Conservation (phyloP, 2,888 invertebrate species). For the Atherix ibis region DNA sequence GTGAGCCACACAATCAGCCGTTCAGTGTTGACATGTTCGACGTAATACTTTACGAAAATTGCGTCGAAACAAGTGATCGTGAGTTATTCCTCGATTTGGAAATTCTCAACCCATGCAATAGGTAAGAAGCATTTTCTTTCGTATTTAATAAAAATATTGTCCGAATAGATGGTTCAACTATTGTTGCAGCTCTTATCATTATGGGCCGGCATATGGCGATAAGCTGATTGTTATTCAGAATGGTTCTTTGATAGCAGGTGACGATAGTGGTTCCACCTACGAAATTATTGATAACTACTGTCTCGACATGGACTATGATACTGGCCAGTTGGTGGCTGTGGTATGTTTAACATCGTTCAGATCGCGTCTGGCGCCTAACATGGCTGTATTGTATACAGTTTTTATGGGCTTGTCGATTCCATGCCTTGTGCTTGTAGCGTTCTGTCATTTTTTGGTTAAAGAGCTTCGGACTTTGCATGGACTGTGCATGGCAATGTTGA, state of each 20-base stretch:
- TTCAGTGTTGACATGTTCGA: conserved; percentile 20
- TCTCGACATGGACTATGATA: conserved; percentile 23
- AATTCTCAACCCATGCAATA: conserved; percentile 29
- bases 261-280: conserved; percentile 22
- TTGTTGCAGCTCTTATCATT: conserved; percentile 10
- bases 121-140: no score
- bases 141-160: background rate
- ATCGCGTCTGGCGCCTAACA: conserved; percentile 19
- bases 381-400: conserved; percentile 21
- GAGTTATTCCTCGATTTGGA: conserved; percentile 18
- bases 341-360: conserved; percentile 25
- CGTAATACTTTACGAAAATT: conserved; percentile 26
- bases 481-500: conserved; percentile 26
- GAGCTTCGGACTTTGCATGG: conserved; percentile 26
- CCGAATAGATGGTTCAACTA: no score
- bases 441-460: conserved; percentile 21
- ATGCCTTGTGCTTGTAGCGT: conserved; percentile 22
- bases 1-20: conserved; percentile 5
- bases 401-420: conserved; percentile 29
- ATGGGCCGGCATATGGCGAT: conserved; percentile 19
- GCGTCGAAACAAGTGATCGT: conserved; percentile 27
- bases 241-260: conserved; percentile 26
- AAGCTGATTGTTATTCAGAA: conserved; percentile 25
- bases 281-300: conserved; percentile 24
- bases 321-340: conserved; percentile 24